Evolutionary conservation across 2,888 invertebrate species (phyloP), one percentile per base, ranked within the genome.

Genomic region (Poecilobothrus nobilitatus): DNA sequence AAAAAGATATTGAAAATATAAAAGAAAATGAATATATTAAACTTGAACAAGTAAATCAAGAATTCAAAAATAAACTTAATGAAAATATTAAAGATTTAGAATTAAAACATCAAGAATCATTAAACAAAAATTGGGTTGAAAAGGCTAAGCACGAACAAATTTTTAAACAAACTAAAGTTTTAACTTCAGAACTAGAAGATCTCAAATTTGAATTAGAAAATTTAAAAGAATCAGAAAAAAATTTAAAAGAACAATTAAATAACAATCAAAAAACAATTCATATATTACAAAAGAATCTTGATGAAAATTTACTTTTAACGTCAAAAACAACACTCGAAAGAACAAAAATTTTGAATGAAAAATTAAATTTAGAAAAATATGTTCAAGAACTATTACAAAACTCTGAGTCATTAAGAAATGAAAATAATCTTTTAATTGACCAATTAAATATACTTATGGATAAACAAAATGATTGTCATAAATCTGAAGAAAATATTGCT

Each of bases 311-410:
- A 0, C 82, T 91, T n/a, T 86, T 88, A 72, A 88, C 89, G 21
- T 91, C 92, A 0, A 89, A 90, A 76, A 87, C 88, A 0, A 86
- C 90, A 0, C 82, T 91, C 44, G 91, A 92, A 74, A 86, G 91
- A 74, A 89, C 90, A 0, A 88, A 89, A 73, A 84, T 89, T 2
- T 86, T 87, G 68, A 90, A 90, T 72, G 91, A 91, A 65, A 88
- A 89, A 73, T 76, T 89, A 34, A 84, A 84, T 27, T 78, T 90
- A 44, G 91, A 92, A 78, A 84, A 75, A 65, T 75, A 76, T 20
- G 68, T 79, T 10, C 75, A 78, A 21, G 77, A 80, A 44, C 66
- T 80, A 20, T 72, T 71, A 5, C 64, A 71, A 0, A 75, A 79
- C 67, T 41, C 79, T 44, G 70, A 72, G 33, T 62, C 68, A 1